Evolutionary conservation across 1,140 invertebrate genomes (phyloP).

Genomic region (Nasonia vitripennis): DNA sequence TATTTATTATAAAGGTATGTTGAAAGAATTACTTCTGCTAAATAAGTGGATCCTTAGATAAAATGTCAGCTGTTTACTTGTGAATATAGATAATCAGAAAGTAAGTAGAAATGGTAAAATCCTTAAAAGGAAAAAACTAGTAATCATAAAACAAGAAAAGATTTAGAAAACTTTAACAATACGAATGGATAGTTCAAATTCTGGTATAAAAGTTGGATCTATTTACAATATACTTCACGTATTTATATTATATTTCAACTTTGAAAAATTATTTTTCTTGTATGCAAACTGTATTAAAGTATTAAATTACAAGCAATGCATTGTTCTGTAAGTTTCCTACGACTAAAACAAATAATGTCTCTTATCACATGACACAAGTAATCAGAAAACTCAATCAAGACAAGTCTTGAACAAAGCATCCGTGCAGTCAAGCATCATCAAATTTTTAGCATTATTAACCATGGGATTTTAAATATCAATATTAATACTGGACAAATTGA

Average conservation of each 20-base stretch:
- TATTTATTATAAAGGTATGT: no score
- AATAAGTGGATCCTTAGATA: no score
- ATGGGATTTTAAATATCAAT: neutral
- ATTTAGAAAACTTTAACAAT: no score
- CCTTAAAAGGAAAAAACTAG: neutral
- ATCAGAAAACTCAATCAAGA: constrained; percentile 6
- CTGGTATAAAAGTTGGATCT: neutral
- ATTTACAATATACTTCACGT: neutral
- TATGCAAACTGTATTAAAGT: neutral
- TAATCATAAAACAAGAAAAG: neutral
- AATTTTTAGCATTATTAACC: neutral
- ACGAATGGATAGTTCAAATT: no score
- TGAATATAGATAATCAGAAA: no score
- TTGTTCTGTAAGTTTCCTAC: neutral
- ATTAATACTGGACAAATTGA: neutral
- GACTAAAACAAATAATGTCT: constrained; percentile 29
- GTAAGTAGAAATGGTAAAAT: neutral
- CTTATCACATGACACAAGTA: constrained; percentile 18
- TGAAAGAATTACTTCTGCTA: no score
- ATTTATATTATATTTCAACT: neutral
- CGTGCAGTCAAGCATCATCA: neutral
- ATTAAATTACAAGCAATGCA: neutral
- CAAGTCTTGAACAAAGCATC: neutral
- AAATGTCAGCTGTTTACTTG: no score
- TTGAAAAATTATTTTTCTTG: neutral